Evolutionary conservation across 2,797 vertebrate genomes (phyloP), one percentile per base, ranked within the genome.

Genomic region (Sebastiscus albofasciatus): DNA sequence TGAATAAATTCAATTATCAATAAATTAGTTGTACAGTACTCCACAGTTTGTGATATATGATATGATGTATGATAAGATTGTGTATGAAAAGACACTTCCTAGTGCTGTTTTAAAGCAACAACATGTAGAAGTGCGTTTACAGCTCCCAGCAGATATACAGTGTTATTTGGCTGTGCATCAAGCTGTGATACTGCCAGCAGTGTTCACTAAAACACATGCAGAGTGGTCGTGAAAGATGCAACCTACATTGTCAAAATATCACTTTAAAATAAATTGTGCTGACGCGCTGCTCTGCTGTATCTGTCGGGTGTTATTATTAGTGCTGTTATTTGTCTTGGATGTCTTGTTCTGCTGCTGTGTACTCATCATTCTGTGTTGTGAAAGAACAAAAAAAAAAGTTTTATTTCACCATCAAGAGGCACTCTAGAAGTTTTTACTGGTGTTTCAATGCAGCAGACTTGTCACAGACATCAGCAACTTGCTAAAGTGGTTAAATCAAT

Each of bases 261-360:
- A 52, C 69, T 77, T 68, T 36, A 72, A 61, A 66, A 79, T 59
- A 68, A 82, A 77, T 58, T 22, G 64, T 83, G 82, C 84, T 73
- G 84, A 88, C 65, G 2, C 33, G 1, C 54, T 46, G 14, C 24
- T 20, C 22, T 20, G 61, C 78, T 59, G 74, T 12, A 29, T 58
- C 20, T 72, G 61, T 75, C 78, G 46, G 77, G 14, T 75, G 29
- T 61, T 66, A 61, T 84, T 79, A 52, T 82, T 49, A 70, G 59
- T 61, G 49, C 46, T 52, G 62, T 74, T 78, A 52, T 89, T 83
- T 67, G 76, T 88, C 67, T 78, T 20, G 0, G 49, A 72, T 33
- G 72, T 82, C 75, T 79, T 73, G 34, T 68, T 77, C 62, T 82
- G 55, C 75, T 52, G 61, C 79, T 59, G 61, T 73, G 16, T 5